Evolutionary conservation across 2,797 vertebrate genomes (phyloP).

Genomic region (Falco biarmicus): DNA sequence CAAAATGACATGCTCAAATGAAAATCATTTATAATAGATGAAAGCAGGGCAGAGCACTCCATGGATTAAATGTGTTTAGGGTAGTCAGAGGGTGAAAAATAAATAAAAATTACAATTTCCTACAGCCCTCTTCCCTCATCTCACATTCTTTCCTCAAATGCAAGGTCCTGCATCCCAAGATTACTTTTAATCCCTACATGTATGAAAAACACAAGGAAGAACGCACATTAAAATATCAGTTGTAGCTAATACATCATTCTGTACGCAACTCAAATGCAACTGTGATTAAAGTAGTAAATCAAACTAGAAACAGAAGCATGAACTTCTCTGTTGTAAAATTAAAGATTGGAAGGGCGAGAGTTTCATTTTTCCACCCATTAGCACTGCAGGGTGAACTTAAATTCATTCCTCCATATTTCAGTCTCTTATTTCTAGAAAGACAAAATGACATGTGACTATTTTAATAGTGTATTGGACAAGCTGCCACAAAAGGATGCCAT

Average conservation of each 20-base stretch:
- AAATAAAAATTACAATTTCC: background rate
- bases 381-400: background rate
- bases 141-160: background rate
- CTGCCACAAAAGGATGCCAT: background rate
- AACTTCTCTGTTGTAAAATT: background rate
- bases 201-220: background rate
- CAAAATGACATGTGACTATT: background rate
- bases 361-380: background rate
- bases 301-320: background rate
- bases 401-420: background rate
- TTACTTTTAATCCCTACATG: background rate
- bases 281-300: background rate
- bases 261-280: background rate
- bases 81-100: conserved; percentile 10
- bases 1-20: conserved; percentile 66
- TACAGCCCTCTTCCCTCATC: background rate
- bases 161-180: background rate
- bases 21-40: conserved; percentile 69
- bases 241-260: background rate
- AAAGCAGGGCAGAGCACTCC: conserved; percentile 45
- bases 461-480: background rate
- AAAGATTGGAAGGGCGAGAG: background rate
- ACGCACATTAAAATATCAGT: background rate
- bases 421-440: background rate
- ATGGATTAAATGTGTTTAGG: conserved; percentile 33